phyloP scores from a whole-genome alignment of 2,888 invertebrate genomes.

The Dichetophora obliterata region DNA sequence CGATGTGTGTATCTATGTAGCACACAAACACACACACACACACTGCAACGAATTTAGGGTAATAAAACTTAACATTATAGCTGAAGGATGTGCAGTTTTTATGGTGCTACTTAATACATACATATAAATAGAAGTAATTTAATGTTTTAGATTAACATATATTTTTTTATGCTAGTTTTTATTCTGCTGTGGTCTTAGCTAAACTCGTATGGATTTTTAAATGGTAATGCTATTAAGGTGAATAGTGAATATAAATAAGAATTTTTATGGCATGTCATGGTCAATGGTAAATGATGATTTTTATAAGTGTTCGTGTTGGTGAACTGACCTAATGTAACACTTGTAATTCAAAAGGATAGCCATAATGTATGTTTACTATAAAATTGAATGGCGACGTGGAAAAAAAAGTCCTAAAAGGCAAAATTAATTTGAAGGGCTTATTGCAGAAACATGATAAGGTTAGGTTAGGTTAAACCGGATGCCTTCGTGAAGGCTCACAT shows the following conservation, averaged over 20 bases:
- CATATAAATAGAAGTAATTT: background rate
- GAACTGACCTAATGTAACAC: too few relatives aligned
- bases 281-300: too few relatives aligned
- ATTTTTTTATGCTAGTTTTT: background rate
- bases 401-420: too few relatives aligned
- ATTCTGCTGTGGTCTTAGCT: background rate
- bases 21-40: background rate
- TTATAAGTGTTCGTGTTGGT: too few relatives aligned
- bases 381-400: too few relatives aligned
- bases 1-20: background rate
- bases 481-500: too few relatives aligned
- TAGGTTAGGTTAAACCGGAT: too few relatives aligned
- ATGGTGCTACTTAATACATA: background rate
- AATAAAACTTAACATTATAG: conserved; percentile 23
- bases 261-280: background rate
- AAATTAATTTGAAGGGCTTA: too few relatives aligned
- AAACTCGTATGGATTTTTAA: conserved; percentile 7
- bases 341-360: too few relatives aligned
- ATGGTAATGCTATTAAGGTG: conserved; percentile 12
- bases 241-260: conserved; percentile 17
- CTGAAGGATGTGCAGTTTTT: background rate
- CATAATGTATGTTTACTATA: too few relatives aligned
- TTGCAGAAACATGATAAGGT: too few relatives aligned
- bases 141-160: background rate
- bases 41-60: background rate